Evolutionary conservation across 2,797 vertebrate species (phyloP), one percentile per base, ranked within the genome.

Genomic region (Ammospiza maritima): DNA sequence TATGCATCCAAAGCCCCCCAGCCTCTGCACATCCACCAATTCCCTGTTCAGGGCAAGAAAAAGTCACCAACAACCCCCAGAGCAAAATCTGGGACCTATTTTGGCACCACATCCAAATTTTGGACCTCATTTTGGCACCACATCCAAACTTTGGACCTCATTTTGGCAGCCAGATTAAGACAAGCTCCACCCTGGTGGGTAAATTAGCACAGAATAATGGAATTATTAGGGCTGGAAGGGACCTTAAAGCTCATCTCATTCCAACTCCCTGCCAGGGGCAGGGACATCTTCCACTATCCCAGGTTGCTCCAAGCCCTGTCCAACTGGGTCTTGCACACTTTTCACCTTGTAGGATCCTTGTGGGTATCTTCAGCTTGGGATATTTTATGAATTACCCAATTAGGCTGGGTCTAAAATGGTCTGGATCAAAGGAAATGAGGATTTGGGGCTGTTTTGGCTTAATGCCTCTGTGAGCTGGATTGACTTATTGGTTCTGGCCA

Each of bases 1-100:
- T 48, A 86, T 5, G 1, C 14, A 11, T 45, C 53, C 76, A 81
- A 10, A 26, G 1, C 12, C 5, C 25, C 1, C 0, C 20, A 77
- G 30, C 16, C 30, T 51, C 64, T 83, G 22, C 34, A 53, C 20
- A 18, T 22, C 60, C 61, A 48, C 21, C 61, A 69, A 16, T 30
- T 91, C 29, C 66, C 34, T 78, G 7, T 19, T 53, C 60, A 50
- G 54, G 27, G 42, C 56, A 79, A 76, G 56, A 70, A 16, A 2
- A 29, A 7, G 25, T 5, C 6, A 6, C 32, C 42, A 56, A 3
- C 38, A 57, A 42, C 3, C 4, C 19, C 5, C 40, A 67, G 80
- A 53, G 34, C 26, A 34, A 80, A 61, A 21, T 13, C 45, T 40
- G 42, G 16, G 34, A 14, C 11, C 4, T 69, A 4, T 38, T 75